Percentiles rank a stretch among this genome's conserved stretches.
Evolutionary conservation across 2,797 vertebrate genomes (phyloP).

Genomic region (Pseudomugil gertrudae): DNA sequence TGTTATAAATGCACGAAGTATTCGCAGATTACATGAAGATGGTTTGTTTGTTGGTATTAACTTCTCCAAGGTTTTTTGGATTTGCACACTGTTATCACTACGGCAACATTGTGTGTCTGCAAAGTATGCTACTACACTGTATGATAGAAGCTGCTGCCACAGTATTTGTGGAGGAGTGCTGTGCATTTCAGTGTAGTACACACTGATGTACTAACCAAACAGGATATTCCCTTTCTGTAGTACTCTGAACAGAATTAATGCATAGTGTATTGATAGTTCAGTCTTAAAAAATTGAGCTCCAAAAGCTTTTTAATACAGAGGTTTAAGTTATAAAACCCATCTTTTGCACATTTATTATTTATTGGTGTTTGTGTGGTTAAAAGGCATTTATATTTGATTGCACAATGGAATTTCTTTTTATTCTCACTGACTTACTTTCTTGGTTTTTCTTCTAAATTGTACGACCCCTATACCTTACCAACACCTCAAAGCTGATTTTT

Average conservation of each 20-base stretch:
- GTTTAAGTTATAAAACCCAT: background rate
- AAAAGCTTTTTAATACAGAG: background rate
- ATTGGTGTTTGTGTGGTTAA: constrained; percentile 89
- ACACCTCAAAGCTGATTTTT: background rate
- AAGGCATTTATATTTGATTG: constrained; percentile 82
- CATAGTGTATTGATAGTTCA: background rate
- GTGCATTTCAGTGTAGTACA: background rate
- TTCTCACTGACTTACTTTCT: too few relatives aligned
- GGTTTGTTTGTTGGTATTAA: too few relatives aligned
- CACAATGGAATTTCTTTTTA: constrained; percentile 48
- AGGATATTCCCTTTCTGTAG: background rate
- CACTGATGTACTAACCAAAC: background rate
- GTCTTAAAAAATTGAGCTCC: background rate
- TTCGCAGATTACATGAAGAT: too few relatives aligned
- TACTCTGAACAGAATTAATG: background rate
- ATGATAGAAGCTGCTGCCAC: background rate
- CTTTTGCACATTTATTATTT: constrained; percentile 70
- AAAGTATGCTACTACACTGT: too few relatives aligned
- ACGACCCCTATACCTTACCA: constrained; percentile 3
- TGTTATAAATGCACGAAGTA: too few relatives aligned
- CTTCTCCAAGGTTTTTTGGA: too few relatives aligned
- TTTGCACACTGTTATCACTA: too few relatives aligned
- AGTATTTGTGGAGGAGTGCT: background rate
- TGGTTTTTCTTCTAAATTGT: background rate
- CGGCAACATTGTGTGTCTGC: too few relatives aligned